A percentile compares a stretch with the other conserved stretches of the same genome.
phyloP scores from a whole-genome alignment of 2,113 vertebrate genomes.

The Numenius arquata region DNA sequence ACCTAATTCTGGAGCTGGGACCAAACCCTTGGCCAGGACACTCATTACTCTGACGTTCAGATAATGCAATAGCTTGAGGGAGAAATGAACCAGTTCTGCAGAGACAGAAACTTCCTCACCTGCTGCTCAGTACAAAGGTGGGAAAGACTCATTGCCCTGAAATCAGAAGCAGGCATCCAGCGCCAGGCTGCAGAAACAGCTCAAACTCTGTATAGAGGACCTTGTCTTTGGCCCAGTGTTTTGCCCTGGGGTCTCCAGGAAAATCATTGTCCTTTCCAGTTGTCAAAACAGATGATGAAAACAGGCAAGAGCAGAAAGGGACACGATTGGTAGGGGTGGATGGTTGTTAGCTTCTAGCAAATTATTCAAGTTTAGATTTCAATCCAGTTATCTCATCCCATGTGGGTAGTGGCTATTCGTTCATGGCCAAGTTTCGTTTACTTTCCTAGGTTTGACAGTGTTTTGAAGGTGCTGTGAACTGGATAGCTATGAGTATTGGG shows the following conservation, averaged over 20 bases:
- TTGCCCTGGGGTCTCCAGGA: neutral
- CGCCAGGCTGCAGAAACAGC: rapidly evolving
- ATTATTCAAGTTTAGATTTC: neutral
- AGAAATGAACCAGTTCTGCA: neutral
- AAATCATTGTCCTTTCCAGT: neutral
- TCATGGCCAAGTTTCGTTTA: neutral
- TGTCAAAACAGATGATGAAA: neutral
- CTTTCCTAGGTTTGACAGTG: neutral
- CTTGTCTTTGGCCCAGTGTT: neutral
- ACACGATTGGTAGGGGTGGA: neutral
- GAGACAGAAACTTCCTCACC: neutral
- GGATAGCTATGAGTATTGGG: neutral
- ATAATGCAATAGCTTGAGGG: neutral
- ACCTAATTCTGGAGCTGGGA: neutral
- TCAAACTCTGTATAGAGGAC: too few relatives aligned
- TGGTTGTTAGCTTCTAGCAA: rapidly evolving
- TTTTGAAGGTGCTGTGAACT: neutral
- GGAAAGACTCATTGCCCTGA: neutral
- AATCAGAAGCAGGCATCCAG: neutral
- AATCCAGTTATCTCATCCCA: neutral
- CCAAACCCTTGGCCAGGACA: neutral
- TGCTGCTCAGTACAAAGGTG: neutral
- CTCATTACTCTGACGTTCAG: neutral
- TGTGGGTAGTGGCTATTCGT: neutral
- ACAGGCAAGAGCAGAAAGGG: neutral